phyloP scores from a whole-genome alignment of 2,888 invertebrate genomes.

The Oscheius sp. region DNA sequence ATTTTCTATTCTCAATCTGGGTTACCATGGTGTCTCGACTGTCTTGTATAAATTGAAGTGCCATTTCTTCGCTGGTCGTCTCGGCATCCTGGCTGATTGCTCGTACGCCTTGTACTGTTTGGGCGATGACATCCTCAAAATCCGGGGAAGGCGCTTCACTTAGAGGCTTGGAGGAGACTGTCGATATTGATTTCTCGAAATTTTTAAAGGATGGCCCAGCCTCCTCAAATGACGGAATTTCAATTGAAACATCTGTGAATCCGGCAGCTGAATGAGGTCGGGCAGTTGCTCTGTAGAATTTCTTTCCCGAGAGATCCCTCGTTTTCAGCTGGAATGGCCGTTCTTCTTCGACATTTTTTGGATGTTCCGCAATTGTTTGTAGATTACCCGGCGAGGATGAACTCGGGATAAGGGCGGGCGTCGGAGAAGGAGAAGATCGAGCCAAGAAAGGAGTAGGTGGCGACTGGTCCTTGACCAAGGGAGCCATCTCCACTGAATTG shows the following conservation, averaged over 20 bases:
- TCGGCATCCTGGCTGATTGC: not conserved
- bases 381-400: no score
- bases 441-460: no score
- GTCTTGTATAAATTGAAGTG: not conserved
- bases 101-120: no score
- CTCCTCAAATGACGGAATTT: not conserved
- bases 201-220: no score
- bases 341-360: not conserved
- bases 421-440: not conserved
- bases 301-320: not conserved
- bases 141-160: not conserved
- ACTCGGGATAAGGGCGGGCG: not conserved
- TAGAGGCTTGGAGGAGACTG: not conserved
- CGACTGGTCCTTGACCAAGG: no score
- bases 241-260: not conserved
- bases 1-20: not conserved
- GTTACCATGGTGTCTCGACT: not conserved
- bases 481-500: no score
- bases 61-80: not conserved
- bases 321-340: not conserved
- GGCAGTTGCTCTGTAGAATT: not conserved
- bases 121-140: not conserved
- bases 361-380: no score
- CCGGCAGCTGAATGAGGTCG: slow-evolving; percentile 8
- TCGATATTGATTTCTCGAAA: not conserved